Conservation (phyloP, 2,797 vertebrate genomes). For the Ateles fusciceps region DNA sequence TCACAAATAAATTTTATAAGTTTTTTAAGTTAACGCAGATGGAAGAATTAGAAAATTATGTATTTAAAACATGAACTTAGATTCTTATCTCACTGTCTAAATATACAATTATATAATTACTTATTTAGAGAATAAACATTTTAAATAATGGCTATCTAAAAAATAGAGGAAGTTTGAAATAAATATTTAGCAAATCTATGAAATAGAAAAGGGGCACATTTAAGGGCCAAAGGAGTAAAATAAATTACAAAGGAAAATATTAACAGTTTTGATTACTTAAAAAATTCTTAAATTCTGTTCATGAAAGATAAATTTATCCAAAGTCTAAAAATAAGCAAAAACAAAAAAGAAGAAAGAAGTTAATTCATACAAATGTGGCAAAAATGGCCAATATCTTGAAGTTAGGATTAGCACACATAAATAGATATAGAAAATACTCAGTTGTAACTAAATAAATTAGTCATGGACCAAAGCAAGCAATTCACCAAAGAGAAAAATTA, state of each 20-base stretch:
- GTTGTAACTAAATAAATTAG: background rate
- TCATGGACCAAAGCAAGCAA: background rate
- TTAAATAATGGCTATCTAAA: background rate
- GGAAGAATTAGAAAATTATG: background rate
- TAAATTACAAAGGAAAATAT: background rate
- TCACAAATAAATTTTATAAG: background rate
- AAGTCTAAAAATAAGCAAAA: background rate
- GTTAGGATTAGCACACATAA: background rate
- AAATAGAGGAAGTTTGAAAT: background rate
- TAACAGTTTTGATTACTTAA: background rate
- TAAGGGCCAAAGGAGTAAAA: background rate
- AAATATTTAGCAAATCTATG: background rate
- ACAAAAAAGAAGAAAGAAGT: background rate
- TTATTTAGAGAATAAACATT: constrained; percentile 9
- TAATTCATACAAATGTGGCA: background rate
- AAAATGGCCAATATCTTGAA: background rate
- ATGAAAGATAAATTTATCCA: background rate
- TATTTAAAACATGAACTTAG: constrained; percentile 19
- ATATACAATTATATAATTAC: background rate
- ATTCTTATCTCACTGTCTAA: background rate
- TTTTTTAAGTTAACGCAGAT: background rate
- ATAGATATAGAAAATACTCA: background rate
- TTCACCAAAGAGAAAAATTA: background rate
- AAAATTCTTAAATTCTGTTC: background rate
- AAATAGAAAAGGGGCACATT: background rate